phyloP scores from a whole-genome alignment of 2,888 invertebrate genomes.

The Amphiduros pacificus region DNA sequence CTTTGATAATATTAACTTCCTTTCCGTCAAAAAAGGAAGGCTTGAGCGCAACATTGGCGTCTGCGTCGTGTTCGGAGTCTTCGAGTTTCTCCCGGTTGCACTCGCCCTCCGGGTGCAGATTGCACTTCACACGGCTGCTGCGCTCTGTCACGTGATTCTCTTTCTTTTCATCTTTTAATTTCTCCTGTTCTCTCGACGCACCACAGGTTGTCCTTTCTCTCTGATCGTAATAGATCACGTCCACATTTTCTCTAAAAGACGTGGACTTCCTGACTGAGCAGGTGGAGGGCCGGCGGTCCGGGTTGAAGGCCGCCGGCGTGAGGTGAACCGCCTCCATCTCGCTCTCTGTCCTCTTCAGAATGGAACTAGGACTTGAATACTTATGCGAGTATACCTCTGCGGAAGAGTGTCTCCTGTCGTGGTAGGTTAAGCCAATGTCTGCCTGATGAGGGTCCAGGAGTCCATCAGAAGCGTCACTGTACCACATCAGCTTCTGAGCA shows the following conservation, averaged over 20 bases:
- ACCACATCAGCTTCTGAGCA: constrained; percentile 17
- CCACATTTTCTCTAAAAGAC: constrained; percentile 9
- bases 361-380: too few relatives aligned
- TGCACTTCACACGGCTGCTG: not conserved
- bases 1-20: not conserved
- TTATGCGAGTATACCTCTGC: not conserved
- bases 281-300: too few relatives aligned
- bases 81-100: too few relatives aligned
- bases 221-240: constrained; percentile 14
- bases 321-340: too few relatives aligned
- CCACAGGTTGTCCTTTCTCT: constrained; percentile 2
- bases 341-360: too few relatives aligned
- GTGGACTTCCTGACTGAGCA: constrained; percentile 3
- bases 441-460: not conserved
- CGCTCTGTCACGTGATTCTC: not conserved
- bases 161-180: constrained; percentile 8
- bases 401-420: not conserved
- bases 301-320: too few relatives aligned
- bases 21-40: too few relatives aligned
- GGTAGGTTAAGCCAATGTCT: not conserved
- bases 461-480: constrained; percentile 7
- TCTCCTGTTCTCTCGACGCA: constrained; percentile 1
- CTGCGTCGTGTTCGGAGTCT: too few relatives aligned
- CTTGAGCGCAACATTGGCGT: too few relatives aligned
- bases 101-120: constrained; percentile 12